Evolutionary conservation across 2,888 invertebrate genomes (phyloP), one percentile per base, ranked within the genome.

Genomic region (Noctua fimbriata): DNA sequence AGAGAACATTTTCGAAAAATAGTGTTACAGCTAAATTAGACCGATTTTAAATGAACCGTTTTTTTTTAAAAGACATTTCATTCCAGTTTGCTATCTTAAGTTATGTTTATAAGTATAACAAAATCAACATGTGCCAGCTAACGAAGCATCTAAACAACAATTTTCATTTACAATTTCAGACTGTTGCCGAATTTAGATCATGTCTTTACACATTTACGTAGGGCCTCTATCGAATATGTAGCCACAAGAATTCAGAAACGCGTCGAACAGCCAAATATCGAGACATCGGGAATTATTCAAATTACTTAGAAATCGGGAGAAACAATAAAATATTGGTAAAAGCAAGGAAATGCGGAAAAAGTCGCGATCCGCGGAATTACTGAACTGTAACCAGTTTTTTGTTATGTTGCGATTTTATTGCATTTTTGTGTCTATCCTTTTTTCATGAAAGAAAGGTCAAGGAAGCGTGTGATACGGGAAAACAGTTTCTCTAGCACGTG

Each of bases 281-380:
- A 36, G 32, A 9, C 24, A 18, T 4, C 6, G 36, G 2, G 41
- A 75, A 87, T 88, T 82, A 88, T 87, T 88, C 78, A 88, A 88
- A 83, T 86, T 82, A 76, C 66, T 63, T 28, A 36, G 28, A 41
- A 65, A 63, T 69, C 41, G 52, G 1, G n/a, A 1, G 36, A 74
- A 63, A 82, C 65, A 74, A 60, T 81, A 63, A 81, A 73, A 76
- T 44, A 36, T 73, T 73, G 32, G 41, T 65, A 44, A 69, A 67
- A 32, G 58, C 28, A 24, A 16, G 24, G 65, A 76, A 84, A 81
- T 81, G 81, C 44, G 77, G 82, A 74, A 84, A 60, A 58, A 24
- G 16, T n/a, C 32, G 32, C 36, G 21, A 28, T 16, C 9, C 21
- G 14, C 21, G 21, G 21, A 67, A n/a, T 70, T 65, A 71, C 14